Evolutionary conservation across 2,888 invertebrate species (phyloP), one percentile per base, ranked within the genome.

Genomic region (Andrena dorsata): DNA sequence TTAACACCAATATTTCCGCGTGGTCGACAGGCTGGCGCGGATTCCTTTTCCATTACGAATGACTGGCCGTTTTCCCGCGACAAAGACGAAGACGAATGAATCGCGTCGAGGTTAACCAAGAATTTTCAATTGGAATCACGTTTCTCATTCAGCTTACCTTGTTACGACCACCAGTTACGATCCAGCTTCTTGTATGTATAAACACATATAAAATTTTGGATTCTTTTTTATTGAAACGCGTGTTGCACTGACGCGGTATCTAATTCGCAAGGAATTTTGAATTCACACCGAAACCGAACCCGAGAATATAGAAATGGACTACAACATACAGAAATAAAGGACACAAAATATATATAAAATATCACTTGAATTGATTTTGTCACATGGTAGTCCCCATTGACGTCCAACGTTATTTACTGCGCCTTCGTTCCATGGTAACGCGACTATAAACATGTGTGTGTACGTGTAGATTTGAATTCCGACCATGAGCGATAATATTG

Each of bases 341-440:
- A 90, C 84, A 89, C 84, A 87, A 90, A 88, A 90, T 87, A 60
- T 56, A 72, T 68, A 68, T 78, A 88, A 90, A 88, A 87, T 88
- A 80, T 91, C 89, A 92, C 92, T 92, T 86, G 90, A 90, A 91
- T 87, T 83, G 91, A 92, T 92, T 92, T 92, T 90, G 90, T 92
- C 90, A 92, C 92, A 92, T 92, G 91, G 86, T 85, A 88, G 83
- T 86, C 88, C 85, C 76, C 80, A 86, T 88, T 87, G 89, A 90
- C 80, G 86, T 88, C 82, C 82, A 89, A 88, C 83, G 82, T 80
- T 90, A 88, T 91, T 90, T 90, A 86, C 80, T 61, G 66, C 61
- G 26, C 41, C 64, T 60, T 66, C 60, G 79, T 82, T 79, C 90
- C 90, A 88, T 91, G 87, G 89, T 84, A 88, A 91, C 91, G 86